Base-by-base conservation (phyloP, 2,113 vertebrate genomes). In the Nycticorax nycticorax region DNA sequence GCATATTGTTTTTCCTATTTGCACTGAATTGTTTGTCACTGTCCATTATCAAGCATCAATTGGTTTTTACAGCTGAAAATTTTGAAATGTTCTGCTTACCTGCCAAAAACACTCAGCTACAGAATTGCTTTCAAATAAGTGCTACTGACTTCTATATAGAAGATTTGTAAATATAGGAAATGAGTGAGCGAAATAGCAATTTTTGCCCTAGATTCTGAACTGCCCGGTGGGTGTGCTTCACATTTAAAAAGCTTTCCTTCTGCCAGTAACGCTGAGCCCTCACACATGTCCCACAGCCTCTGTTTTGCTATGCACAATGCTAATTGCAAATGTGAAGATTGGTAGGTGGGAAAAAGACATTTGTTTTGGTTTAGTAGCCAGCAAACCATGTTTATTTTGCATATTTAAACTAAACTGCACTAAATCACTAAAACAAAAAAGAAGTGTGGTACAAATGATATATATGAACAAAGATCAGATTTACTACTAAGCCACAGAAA, bases 191-290 rank as follows among this genome's bases (percentile, higher is more conserved):
- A 96, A 96, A 95, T 13, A 63, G 35, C 47, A 66, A 57, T 56
- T 94, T 95, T 83, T 93, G 47, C 75, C 90, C 60, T 76, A 67
- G 56, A 78, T 96, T 79, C 73, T 75, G 43, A 86, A 83, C 60
- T 85, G 60, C 45, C 82, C 62, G 62, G 37, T 76, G 78, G 32
- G 82, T 76, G 28, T 76, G 43, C 71, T 95, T 92, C 91, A 64
- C 66, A 72, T 94, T 95, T 89, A 45, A 92, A 94, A 95, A 85
- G 32, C 63, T 95, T 87, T 96, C 48, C 56, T 39, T 83, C 66
- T 93, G 35, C 47, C 72, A 85, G 55, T 69, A 80, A 75, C 4
- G 0, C n/a, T 27, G 56, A 91, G 33, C 55, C 66, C 77, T 85
- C 64, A 32, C 53, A 88, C 63, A 67, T 85, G 69, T 69, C 90